phyloP scores from a whole-genome alignment of 2,797 vertebrate species.

The Phoebastria nigripes region DNA sequence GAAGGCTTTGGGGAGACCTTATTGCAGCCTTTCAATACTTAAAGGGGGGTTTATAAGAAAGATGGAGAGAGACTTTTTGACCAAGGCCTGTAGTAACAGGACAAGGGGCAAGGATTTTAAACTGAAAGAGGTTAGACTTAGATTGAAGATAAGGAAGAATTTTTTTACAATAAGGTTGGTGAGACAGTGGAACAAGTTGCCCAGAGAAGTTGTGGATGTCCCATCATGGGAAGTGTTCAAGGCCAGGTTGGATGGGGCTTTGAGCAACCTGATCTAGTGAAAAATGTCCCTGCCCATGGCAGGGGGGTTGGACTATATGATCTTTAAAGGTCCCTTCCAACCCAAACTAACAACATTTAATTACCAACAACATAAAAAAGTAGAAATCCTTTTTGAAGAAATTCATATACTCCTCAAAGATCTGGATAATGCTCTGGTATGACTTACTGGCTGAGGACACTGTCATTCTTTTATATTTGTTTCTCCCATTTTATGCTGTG shows the following conservation, averaged over 20 bases:
- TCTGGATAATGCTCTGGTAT: neutral
- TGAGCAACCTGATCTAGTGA: neutral
- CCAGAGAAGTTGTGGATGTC: neutral
- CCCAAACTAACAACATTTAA: neutral
- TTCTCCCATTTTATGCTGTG: neutral
- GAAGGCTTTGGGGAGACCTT: rapidly evolving
- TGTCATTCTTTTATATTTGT: neutral
- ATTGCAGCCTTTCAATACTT: neutral
- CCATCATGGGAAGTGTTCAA: neutral
- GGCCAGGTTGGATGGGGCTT: neutral
- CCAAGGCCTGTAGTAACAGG: neutral
- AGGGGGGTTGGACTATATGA: neutral
- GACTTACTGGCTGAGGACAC: neutral
- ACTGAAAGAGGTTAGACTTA: neutral
- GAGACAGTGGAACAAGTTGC: neutral
- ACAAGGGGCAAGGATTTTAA: neutral
- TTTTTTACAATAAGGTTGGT: neutral
- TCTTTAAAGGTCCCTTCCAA: neutral
- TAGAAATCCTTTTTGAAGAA: neutral
- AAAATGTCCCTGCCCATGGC: neutral
- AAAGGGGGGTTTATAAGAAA: neutral
- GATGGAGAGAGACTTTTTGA: neutral
- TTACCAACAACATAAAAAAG: neutral
- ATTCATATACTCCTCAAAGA: neutral
- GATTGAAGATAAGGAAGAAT: neutral